Base-by-base conservation (phyloP, 2,113 vertebrate genomes). In the Tapirus terrestris region DNA sequence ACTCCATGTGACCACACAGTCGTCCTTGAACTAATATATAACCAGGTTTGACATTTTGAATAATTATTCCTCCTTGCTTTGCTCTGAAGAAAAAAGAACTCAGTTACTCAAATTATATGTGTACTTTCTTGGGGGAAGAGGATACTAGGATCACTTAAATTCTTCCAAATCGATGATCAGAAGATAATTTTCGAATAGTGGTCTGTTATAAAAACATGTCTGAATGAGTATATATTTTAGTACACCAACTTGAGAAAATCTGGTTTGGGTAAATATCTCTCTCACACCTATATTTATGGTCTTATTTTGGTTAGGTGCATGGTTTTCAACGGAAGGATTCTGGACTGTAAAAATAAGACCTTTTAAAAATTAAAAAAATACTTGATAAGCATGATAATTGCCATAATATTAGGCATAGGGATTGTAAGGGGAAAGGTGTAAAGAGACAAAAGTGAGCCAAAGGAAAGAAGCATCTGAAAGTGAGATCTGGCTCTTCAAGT, bases 401-500 rank as follows among this genome's bases (percentile, higher is more conserved):
- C 14, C 65, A 61, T 73, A 61, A 48, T 60, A 36, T 25, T 91
- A 92, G 65, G 63, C 21, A 82, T 3, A 72, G 3, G 67, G 53
- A 77, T 31, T 60, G 4, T 12, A 65, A 39, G 7, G 27, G 31
- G 39, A 82, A 95, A 63, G 31, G 6, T 68, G 18, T 31, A 43
- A 77, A 73, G 18, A 43, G 21, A 11, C 0, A 43, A 53, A 89
- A 60, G 18, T 61, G 48, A 70, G 43, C 33, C 16, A 48, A 87
- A 75, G 58, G 60, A 82, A 93, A 95, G 70, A 31, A 90, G 92
- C 10, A 77, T 72, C 23, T 76, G 31, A 79, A 79, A 96, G n/a
- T 29, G 53, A 27, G 51, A 53, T 4, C 31, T 39, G 27, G 48
- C 63, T 91, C n/a, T 85, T 43, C 68, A 58, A 63, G 88, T 0